A percentile compares a stretch with the other conserved stretches of the same genome.
Conservation (phyloP, 2,113 vertebrate species). For the Sterrhoptilus dennistouni region DNA sequence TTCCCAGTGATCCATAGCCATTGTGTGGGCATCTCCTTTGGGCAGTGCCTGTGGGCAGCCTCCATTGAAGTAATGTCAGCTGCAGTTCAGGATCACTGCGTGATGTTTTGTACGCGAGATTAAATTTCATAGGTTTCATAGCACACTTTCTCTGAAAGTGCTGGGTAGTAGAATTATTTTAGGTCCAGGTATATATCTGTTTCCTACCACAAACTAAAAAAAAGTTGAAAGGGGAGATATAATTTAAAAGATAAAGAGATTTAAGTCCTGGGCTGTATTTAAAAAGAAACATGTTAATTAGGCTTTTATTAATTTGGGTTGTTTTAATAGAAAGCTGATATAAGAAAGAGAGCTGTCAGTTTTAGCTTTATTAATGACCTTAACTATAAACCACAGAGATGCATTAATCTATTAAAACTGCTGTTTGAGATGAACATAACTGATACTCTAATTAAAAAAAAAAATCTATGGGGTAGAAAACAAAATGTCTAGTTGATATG, state of each 20-base stretch:
- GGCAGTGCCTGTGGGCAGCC: neutral
- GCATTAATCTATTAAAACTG: neutral
- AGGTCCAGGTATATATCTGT: neutral
- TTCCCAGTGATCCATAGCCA: neutral
- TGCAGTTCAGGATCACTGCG: neutral
- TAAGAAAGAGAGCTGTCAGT: neutral
- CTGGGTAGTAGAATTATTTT: neutral
- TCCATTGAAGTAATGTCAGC: neutral
- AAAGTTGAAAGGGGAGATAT: neutral
- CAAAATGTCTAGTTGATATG: neutral
- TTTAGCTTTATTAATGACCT: neutral
- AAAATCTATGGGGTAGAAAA: neutral
- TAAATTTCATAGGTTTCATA: neutral
- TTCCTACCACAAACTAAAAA: neutral
- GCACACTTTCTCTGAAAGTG: neutral
- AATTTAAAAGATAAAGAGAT: neutral
- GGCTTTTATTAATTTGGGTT: neutral
- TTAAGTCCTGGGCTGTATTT: neutral
- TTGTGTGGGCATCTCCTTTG: neutral
- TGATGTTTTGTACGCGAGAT: fast-evolving
- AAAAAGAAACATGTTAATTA: neutral
- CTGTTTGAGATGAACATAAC: neutral
- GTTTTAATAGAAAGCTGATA: neutral
- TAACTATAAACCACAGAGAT: neutral
- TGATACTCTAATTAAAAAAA: neutral